Conservation (phyloP, 1,140 invertebrate genomes). For the Cydia fagiglandana region DNA sequence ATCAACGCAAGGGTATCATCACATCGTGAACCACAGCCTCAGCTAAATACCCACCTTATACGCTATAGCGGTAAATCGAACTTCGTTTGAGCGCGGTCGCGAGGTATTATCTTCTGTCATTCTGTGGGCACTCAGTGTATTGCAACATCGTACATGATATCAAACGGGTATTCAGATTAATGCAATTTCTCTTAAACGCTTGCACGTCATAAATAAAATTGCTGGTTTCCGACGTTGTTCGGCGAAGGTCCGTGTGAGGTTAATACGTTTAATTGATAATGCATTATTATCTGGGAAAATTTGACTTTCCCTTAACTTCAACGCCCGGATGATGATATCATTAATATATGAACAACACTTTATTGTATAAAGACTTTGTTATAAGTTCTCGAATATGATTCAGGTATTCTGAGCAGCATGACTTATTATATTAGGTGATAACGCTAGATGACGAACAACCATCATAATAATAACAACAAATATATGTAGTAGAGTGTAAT, state of each 20-base stretch:
- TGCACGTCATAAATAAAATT: constrained; percentile 79
- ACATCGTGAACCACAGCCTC: constrained; percentile 42
- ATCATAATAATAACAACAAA: too few species aligned
- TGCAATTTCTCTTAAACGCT: constrained; percentile 79
- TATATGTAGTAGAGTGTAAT: too few species aligned
- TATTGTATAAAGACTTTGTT: too few species aligned
- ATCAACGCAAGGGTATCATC: constrained; percentile 47
- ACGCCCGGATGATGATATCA: too few species aligned
- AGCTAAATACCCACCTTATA: neutral
- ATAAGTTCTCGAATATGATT: too few species aligned
- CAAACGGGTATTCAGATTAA: constrained; percentile 78
- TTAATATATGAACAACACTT: too few species aligned
- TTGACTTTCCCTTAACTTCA: too few species aligned
- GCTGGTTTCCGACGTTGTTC: constrained; percentile 59
- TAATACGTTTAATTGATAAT: constrained; percentile 65
- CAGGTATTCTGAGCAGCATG: too few species aligned
- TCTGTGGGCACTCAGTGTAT: constrained; percentile 60
- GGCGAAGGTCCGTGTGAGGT: constrained; percentile 53
- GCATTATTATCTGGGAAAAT: constrained; percentile 46
- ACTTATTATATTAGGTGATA: too few species aligned
- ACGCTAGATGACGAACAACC: too few species aligned
- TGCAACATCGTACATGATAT: constrained; percentile 76
- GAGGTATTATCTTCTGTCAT: constrained; percentile 44
- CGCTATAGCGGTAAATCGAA: neutral
- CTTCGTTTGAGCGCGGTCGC: constrained; percentile 19